Conservation (phyloP, 2,113 vertebrate species). For the Zosterops borbonicus region DNA sequence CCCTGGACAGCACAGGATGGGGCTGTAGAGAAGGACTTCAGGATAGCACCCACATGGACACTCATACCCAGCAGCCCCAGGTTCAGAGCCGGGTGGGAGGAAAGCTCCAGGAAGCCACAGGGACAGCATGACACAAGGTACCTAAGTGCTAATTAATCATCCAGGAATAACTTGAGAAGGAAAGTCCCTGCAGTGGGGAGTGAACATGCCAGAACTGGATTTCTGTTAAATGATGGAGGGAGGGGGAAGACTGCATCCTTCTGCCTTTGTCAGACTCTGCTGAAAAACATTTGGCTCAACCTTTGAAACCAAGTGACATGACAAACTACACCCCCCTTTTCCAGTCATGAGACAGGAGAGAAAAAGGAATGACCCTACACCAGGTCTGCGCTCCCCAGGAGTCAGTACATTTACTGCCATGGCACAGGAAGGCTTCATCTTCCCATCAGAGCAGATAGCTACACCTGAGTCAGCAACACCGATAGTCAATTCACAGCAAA, state of each 20-base stretch:
- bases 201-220: background rate
- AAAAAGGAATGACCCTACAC: background rate
- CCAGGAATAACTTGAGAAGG: background rate
- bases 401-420: background rate
- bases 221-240: background rate
- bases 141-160: background rate
- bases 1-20: fast-evolving
- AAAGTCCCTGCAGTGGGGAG: slow-evolving; percentile 6
- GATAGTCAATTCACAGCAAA: background rate
- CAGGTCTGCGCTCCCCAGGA: background rate
- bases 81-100: fast-evolving
- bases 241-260: background rate
- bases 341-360: background rate
- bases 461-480: background rate
- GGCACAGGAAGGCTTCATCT: background rate
- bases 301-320: background rate
- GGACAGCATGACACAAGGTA: background rate
- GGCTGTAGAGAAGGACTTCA: background rate
- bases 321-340: background rate
- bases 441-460: background rate
- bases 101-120: background rate
- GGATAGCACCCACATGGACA: fast-evolving
- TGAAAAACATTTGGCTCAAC: background rate
- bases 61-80: fast-evolving
- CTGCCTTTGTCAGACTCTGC: background rate